Evolutionary conservation across 2,113 vertebrate species (phyloP).

Genomic region (Heptranchias perlo): DNA sequence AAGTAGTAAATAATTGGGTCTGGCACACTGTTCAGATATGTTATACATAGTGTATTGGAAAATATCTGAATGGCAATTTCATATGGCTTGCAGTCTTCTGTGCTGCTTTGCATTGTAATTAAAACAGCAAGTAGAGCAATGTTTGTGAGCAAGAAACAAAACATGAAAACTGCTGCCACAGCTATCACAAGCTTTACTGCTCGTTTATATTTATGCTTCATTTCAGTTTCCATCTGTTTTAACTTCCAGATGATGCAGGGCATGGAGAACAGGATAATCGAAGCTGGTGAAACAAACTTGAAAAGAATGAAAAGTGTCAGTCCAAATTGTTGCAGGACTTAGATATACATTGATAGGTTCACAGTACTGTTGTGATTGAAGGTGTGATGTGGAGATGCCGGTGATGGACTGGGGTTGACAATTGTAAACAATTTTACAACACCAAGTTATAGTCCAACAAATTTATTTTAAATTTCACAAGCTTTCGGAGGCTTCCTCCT

Average conservation of each 20-base stretch:
- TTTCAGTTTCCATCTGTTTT: not conserved
- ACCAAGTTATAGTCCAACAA: too few relatives aligned
- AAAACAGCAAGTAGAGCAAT: not conserved
- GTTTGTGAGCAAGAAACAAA: conserved; percentile 13
- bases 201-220: not conserved
- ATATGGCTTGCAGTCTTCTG: not conserved
- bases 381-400: too few relatives aligned
- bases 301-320: not conserved
- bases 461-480: too few relatives aligned
- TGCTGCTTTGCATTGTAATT: not conserved
- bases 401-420: too few relatives aligned
- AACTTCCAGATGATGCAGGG: not conserved
- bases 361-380: not conserved
- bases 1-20: conserved; percentile 68
- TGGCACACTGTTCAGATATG: conserved; percentile 65
- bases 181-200: not conserved
- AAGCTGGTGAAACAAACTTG: not conserved
- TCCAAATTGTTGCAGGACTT: not conserved
- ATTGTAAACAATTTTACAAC: too few relatives aligned
- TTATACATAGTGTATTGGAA: conserved; percentile 61
- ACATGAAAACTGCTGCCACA: not conserved
- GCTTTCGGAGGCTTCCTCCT: too few relatives aligned
- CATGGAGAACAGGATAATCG: not conserved
- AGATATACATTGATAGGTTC: not conserved
- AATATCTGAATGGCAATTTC: conserved; percentile 48